phyloP scores from a whole-genome alignment of 1,140 invertebrate genomes.

The Hyles euphorbiae region DNA sequence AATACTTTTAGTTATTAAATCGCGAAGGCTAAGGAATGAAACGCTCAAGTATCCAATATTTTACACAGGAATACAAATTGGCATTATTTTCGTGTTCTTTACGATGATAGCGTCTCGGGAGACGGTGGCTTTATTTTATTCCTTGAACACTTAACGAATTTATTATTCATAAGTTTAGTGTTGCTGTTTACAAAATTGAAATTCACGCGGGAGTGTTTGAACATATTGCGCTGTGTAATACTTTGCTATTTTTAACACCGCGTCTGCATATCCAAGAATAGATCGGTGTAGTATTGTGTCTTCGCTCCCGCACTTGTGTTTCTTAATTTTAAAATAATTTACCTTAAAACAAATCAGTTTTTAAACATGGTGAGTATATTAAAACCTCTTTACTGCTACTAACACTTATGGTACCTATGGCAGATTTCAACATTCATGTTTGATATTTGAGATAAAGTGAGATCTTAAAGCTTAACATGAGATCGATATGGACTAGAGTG shows the following conservation, averaged over 20 bases:
- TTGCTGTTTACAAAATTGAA: slow-evolving; percentile 23
- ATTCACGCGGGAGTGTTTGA: slow-evolving; percentile 39
- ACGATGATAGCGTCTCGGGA: slow-evolving; percentile 2
- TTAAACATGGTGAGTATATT: slow-evolving; percentile 19
- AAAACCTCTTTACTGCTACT: neutral
- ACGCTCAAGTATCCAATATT: neutral
- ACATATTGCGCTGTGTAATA: slow-evolving; percentile 13
- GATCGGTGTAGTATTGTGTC: slow-evolving; percentile 20
- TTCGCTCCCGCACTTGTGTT: slow-evolving; percentile 4
- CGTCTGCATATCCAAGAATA: slow-evolving; percentile 60
- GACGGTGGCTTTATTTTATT: slow-evolving; percentile 7
- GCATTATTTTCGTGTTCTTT: neutral
- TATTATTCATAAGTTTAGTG: slow-evolving; percentile 15
- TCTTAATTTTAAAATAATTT: slow-evolving; percentile 1
- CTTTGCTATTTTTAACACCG: slow-evolving; percentile 53
- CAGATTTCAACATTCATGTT: neutral
- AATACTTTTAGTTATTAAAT: neutral
- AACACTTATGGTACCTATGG: neutral
- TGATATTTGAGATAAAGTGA: neutral
- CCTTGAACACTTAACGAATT: slow-evolving; percentile 6
- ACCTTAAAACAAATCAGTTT: neutral
- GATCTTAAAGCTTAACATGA: slow-evolving; percentile 9
- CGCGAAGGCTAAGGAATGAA: too few relatives aligned
- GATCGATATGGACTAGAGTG: slow-evolving; percentile 20
- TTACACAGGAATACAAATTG: neutral